These are phyloP conservation scores for Phocoena sinus DNA, from an alignment of 2,113 vertebrate species.

Conservation along the genomic window DNA sequence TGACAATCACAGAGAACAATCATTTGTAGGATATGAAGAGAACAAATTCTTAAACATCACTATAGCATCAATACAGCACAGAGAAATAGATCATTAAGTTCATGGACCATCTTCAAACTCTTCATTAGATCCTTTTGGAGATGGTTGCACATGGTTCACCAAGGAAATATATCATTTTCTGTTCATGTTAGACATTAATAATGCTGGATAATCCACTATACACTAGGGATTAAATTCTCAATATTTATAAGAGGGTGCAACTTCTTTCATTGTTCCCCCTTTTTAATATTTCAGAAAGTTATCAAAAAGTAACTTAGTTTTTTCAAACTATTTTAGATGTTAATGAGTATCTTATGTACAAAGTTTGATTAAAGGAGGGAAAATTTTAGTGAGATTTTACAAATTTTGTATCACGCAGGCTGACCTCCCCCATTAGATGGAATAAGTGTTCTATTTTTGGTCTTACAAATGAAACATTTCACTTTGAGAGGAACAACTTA, in stretches of 20 bases:
- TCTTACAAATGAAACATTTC: neutral
- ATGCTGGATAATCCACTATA: neutral
- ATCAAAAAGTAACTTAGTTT: neutral
- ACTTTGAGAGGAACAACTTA: neutral
- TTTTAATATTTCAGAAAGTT: neutral
- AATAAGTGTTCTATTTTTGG: neutral
- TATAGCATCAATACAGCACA: conserved; percentile 53
- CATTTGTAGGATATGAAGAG: conserved; percentile 27
- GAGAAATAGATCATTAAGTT: conserved; percentile 70
- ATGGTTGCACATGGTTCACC: conserved; percentile 58
- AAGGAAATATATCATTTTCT: conserved; percentile 45
- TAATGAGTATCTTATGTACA: neutral
- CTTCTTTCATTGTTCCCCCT: neutral
- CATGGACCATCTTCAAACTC: conserved; percentile 67
- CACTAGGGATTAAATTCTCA: neutral
- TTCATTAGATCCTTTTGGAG: conserved; percentile 57
- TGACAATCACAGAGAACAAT: conserved; percentile 7
- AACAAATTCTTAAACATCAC: conserved; percentile 71
- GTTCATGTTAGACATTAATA: conserved; percentile 23
- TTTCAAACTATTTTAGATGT: neutral
- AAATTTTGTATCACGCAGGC: neutral
- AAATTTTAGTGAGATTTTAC: neutral
- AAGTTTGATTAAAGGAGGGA: neutral
- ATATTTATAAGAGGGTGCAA: neutral
- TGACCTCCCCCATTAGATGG: neutral